A percentile compares a stretch with the other conserved stretches of the same genome.
Evolutionary conservation across 1,140 invertebrate species (phyloP).

Genomic region (Littorina saxatilis): DNA sequence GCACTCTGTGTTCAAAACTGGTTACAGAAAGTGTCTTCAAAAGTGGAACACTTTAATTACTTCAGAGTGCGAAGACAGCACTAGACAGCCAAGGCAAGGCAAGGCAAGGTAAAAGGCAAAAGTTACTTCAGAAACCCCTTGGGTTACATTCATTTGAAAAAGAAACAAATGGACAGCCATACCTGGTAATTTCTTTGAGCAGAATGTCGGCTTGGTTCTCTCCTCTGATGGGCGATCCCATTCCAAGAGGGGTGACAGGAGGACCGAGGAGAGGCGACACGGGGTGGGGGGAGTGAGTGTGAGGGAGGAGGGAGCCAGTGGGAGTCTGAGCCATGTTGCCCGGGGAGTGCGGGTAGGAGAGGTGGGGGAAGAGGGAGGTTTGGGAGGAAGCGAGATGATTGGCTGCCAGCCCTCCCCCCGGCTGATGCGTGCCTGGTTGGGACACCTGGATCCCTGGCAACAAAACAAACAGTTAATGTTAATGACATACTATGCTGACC

Average conservation of each 20-base stretch:
- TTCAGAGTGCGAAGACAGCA: too few species aligned
- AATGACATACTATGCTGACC: too few species aligned
- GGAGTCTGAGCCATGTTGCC: constrained; percentile 25
- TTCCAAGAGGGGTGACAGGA: constrained; percentile 27
- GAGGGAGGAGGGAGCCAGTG: constrained; percentile 26
- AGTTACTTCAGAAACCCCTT: too few species aligned
- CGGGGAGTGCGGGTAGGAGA: constrained; percentile 43
- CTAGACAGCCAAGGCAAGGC: too few species aligned
- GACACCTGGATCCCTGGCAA: too few species aligned
- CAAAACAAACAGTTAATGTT: too few species aligned
- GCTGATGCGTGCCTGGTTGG: not conserved
- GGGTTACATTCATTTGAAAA: too few species aligned
- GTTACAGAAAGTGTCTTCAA: too few species aligned
- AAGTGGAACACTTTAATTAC: too few species aligned
- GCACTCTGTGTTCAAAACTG: too few species aligned
- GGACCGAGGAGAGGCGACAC: constrained; percentile 24
- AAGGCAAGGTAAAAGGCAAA: too few species aligned
- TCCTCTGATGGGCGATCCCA: constrained; percentile 38
- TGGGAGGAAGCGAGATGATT: constrained; percentile 56
- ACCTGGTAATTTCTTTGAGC: constrained; percentile 49
- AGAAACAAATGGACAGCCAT: too few species aligned
- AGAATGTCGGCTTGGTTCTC: constrained; percentile 46
- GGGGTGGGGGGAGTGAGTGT: constrained; percentile 38
- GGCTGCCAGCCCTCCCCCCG: constrained; percentile 19
- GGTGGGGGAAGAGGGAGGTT: constrained; percentile 47